Percentiles rank a stretch among this genome's conserved stretches.
phyloP scores from a whole-genome alignment of 2,113 vertebrate genomes.

The Malurus cyaneus region DNA sequence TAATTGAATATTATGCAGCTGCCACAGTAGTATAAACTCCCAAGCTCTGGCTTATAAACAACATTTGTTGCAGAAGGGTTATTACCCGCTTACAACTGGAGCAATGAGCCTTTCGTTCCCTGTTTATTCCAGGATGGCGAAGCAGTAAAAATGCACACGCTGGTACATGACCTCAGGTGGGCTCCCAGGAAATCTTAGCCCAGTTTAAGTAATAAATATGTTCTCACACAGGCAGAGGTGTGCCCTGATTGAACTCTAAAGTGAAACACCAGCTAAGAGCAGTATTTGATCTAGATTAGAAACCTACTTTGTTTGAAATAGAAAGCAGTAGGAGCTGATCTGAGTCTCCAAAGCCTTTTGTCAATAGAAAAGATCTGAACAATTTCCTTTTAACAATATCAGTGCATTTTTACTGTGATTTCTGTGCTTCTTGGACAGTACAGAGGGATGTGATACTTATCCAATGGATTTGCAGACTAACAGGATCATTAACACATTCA shows the following conservation, averaged over 20 bases:
- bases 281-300: conserved; percentile 35
- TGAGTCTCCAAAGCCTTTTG: conserved; percentile 10
- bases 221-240: not conserved
- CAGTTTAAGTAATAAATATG: conserved; percentile 17
- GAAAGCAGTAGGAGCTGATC: not conserved
- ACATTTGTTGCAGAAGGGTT: conserved; percentile 2
- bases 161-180: not conserved
- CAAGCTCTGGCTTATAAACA: conserved; percentile 17
- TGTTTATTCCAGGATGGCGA: not conserved
- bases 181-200: conserved; percentile 20
- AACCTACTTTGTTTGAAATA: conserved; percentile 18
- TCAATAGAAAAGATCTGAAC: conserved; percentile 11
- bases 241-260: not conserved
- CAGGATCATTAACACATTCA: not conserved
- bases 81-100: not conserved
- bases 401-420: not conserved
- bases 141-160: conserved; percentile 4
- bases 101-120: not conserved
- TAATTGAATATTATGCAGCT: conserved; percentile 38
- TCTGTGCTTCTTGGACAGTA: conserved; percentile 26
- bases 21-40: not conserved
- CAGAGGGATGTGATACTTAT: not conserved
- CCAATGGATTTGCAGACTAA: not conserved
- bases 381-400: conserved; percentile 21
- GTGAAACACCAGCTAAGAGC: conserved; percentile 22